These are phyloP conservation scores for Hyperopisus bebe DNA, from an alignment of 2,113 vertebrate species.

Conservation along the genomic window DNA sequence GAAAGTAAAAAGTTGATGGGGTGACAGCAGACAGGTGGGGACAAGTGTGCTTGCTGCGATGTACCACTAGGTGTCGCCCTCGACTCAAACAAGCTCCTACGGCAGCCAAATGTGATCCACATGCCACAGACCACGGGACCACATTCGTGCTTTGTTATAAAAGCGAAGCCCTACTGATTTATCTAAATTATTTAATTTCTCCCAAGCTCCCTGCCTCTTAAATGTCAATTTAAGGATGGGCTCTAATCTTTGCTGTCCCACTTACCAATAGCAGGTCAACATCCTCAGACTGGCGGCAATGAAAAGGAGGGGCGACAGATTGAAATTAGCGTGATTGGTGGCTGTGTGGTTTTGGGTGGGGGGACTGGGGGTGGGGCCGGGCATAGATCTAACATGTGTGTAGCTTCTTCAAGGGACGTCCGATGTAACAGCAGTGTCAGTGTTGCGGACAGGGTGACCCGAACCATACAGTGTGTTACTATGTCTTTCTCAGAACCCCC, in stretches of 20 bases:
- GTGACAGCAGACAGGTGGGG: background rate
- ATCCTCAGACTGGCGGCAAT: conserved; percentile 83
- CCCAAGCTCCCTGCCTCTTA: background rate
- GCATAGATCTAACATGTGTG: background rate
- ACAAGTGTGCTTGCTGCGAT: conserved; percentile 3
- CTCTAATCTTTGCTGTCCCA: conserved; percentile 42
- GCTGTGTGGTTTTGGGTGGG: background rate
- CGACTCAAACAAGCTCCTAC: background rate
- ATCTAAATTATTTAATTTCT: conserved; percentile 3
- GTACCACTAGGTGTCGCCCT: conserved; percentile 63
- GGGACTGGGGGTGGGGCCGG: background rate
- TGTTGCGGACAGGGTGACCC: background rate
- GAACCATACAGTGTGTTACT: background rate
- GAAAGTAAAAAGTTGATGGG: background rate
- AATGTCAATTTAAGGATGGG: conserved; percentile 9
- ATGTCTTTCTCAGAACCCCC: background rate
- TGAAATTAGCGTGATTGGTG: conserved; percentile 51
- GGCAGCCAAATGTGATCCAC: background rate
- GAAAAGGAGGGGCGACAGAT: conserved; percentile 48
- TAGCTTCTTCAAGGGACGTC: background rate
- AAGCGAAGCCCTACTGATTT: background rate
- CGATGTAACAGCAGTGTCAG: background rate
- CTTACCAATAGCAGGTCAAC: conserved; percentile 83
- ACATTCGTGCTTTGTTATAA: conserved; percentile 3
- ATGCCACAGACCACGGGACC: background rate